Evolutionary conservation across 2,113 vertebrate species (phyloP).

Genomic region (Pluvianellus socialis): DNA sequence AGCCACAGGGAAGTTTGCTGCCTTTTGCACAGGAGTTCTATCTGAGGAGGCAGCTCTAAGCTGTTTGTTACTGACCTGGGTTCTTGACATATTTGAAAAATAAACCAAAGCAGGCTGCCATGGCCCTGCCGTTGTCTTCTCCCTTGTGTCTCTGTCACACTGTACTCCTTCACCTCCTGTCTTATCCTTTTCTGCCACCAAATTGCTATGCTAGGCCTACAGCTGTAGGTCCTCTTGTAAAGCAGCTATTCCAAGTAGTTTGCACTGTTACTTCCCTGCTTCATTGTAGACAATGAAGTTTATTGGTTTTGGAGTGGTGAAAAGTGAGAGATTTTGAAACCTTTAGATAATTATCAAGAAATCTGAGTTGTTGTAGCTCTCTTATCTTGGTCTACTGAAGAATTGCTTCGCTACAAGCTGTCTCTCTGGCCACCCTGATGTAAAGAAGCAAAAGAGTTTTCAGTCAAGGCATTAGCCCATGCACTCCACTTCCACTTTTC

Average conservation of each 20-base stretch:
- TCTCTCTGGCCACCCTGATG: background rate
- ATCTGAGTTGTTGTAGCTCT: background rate
- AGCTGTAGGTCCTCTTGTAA: background rate
- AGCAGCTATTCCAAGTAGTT: background rate
- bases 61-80: background rate
- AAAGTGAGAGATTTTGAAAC: background rate
- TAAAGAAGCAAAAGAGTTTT: background rate
- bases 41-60: background rate
- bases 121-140: background rate
- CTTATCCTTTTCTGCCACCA: background rate
- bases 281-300: background rate
- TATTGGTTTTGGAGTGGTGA: background rate
- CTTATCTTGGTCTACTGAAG: background rate
- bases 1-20: background rate
- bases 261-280: background rate
- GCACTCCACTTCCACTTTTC: background rate
- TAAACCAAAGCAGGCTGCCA: background rate
- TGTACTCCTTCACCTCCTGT: background rate
- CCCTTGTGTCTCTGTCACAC: background rate
- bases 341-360: background rate
- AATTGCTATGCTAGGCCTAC: background rate
- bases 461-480: background rate
- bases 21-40: background rate
- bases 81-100: background rate
- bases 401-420: background rate